Base-by-base conservation (phyloP, 2,888 invertebrate genomes). In the Taenaris catops region DNA sequence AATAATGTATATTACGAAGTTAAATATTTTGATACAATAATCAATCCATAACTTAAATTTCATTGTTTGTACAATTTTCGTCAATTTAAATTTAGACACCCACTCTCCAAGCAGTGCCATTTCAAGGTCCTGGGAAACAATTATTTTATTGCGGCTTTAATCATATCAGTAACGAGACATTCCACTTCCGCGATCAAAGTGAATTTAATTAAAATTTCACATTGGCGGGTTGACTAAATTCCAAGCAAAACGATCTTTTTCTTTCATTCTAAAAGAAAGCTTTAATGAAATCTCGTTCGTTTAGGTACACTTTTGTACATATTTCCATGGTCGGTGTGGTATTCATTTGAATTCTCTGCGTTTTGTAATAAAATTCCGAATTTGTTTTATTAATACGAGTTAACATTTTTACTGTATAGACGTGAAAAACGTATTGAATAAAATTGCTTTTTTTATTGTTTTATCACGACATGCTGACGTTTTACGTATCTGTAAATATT, bases 201-300 rank as follows among this genome's bases (percentile, higher is more conserved):
- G 60, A 69, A 66, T 79, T 81, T 81, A 81, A 81, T 81, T 81
- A 80, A 80, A 81, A 75, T 64, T 71, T 74, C 69, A 72, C 71
- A 68, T 76, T 71, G 70, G 72, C 69, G 53, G 66, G 58, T 71
- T 74, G 70, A 79, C 78, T 74, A 73, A 81, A 79, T 78, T 73
- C 75, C 72, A 64, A 72, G 71, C 56, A 62, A 64, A 63, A 28
- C 25, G 53, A 58, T 53, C 58, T 58, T 61, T 69, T 70, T 73
- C 69, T 63, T 26, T 54, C 61, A 63, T 67, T 63, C 59, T 50
- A 56, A 55, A 57, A 61, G 60, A 49, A 61, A 63, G 59, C 55
- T 68, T 76, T 68, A 76, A 73, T 73, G 64, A 69, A 74, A 74
- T 68, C 66, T 60, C 60, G 58, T 68, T 66, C 54, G 58, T 55